These are phyloP conservation scores for Aldabrachelys gigantea DNA, from an alignment of 2,113 vertebrate genomes.

Conservation along the genomic window DNA sequence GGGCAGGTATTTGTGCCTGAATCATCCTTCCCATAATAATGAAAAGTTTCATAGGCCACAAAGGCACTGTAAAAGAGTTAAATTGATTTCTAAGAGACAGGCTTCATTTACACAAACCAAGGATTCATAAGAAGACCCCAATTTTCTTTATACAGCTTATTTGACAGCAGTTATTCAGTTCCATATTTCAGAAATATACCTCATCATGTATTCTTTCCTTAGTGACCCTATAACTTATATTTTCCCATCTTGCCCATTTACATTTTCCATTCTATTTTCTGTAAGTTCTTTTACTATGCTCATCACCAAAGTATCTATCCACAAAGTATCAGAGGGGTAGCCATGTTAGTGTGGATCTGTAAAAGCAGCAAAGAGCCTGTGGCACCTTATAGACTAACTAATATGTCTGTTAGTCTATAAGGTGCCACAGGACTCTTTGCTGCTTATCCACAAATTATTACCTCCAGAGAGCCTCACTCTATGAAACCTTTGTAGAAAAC, in stretches of 20 bases:
- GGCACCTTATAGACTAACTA: too few species aligned
- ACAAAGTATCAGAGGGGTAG: not conserved
- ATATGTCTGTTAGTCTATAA: too few species aligned
- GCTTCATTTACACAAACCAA: not conserved
- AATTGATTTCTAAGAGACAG: not conserved
- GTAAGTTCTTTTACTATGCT: not conserved
- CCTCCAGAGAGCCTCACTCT: too few species aligned
- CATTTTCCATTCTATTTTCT: not conserved
- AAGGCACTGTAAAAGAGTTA: not conserved
- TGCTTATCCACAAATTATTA: not conserved
- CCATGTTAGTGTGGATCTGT: too few species aligned
- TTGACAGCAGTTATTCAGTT: conserved; percentile 40
- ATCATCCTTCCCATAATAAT: not conserved
- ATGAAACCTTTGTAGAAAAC: too few species aligned
- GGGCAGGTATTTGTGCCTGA: not conserved
- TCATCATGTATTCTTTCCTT: not conserved
- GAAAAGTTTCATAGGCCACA: not conserved
- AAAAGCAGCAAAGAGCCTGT: too few species aligned
- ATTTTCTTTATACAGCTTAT: conserved; percentile 15
- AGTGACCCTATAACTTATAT: not conserved
- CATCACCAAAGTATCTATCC: not conserved
- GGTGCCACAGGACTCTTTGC: too few species aligned
- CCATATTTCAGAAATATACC: conserved; percentile 7
- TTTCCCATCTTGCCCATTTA: not conserved
- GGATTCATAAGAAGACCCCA: not conserved